Percentiles rank a stretch among this genome's conserved stretches.
phyloP scores from a whole-genome alignment of 2,888 invertebrate genomes.

The Drosophila anomelani region DNA sequence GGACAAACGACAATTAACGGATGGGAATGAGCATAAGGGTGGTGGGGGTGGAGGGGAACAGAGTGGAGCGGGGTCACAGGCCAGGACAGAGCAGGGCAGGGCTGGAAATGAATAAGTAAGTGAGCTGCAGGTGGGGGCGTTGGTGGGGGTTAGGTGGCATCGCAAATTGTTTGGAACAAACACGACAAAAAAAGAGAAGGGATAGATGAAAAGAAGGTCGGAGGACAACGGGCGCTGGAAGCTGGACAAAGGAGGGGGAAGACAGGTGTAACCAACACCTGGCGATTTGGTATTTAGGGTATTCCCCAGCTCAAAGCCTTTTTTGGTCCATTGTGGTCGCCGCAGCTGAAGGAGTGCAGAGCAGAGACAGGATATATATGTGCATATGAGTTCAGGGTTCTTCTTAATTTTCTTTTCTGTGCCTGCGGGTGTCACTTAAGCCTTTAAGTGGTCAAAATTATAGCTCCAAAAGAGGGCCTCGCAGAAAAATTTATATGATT shows the following conservation, averaged over 20 bases:
- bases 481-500: not conserved
- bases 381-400: not conserved
- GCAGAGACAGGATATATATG: not conserved
- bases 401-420: too few species aligned
- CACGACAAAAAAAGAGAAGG: slow-evolving; percentile 11
- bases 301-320: slow-evolving; percentile 11
- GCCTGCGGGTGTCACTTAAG: slow-evolving; percentile 13
- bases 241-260: not conserved
- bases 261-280: slow-evolving; percentile 40
- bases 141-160: slow-evolving; percentile 5
- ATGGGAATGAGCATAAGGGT: slow-evolving; percentile 19
- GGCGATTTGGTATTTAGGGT: slow-evolving; percentile 41
- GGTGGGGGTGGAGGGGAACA: not conserved
- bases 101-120: slow-evolving; percentile 49
- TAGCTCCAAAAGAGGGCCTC: not conserved
- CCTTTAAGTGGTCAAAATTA: not conserved
- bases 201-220: slow-evolving; percentile 10
- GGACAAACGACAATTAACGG: slow-evolving; percentile 48
- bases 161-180: slow-evolving; percentile 50
- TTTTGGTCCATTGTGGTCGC: slow-evolving; percentile 32
- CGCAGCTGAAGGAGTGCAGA: not conserved
- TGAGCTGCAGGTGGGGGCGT: slow-evolving; percentile 17
- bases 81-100: not conserved
- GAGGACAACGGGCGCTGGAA: too few species aligned
- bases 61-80: not conserved